phyloP scores from a whole-genome alignment of 2,113 vertebrate genomes.

The Anarrhichthys ocellatus region DNA sequence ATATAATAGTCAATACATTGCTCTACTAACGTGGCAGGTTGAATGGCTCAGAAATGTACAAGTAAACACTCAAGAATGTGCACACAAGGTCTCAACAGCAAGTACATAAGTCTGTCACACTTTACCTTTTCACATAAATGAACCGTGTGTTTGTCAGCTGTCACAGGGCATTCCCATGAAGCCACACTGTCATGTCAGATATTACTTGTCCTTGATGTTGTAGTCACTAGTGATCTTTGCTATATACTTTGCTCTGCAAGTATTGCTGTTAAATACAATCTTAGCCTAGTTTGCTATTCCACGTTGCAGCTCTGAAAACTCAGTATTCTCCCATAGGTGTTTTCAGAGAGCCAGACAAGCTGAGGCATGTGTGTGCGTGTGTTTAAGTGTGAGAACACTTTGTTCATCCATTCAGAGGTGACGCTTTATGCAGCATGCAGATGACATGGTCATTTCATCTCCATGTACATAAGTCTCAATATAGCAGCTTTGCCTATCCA shows the following conservation, averaged over 20 bases:
- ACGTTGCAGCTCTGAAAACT: conserved; percentile 37
- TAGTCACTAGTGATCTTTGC: conserved; percentile 53
- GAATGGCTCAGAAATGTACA: not conserved
- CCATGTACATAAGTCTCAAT: conserved; percentile 20
- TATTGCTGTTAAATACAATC: conserved; percentile 37
- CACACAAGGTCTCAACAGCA: not conserved
- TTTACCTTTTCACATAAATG: conserved; percentile 5
- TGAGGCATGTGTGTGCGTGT: conserved; percentile 20
- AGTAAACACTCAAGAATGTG: conserved; percentile 2
- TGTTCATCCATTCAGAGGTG: conserved; percentile 30
- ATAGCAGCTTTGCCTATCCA: conserved; percentile 13
- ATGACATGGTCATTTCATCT: conserved; percentile 43
- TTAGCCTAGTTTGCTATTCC: conserved; percentile 54
- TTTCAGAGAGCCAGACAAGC: conserved; percentile 43
- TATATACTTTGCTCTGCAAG: conserved; percentile 26
- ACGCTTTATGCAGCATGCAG: conserved; percentile 21
- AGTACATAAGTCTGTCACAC: not conserved
- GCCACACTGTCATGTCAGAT: conserved; percentile 9
- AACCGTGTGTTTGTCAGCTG: conserved; percentile 24
- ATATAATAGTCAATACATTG: not conserved
- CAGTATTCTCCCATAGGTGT: conserved; percentile 44
- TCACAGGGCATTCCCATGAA: conserved; percentile 14
- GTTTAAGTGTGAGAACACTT: conserved; percentile 33
- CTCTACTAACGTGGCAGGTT: not conserved
- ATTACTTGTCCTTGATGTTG: conserved; percentile 15